Conservation (phyloP, 2,888 invertebrate genomes). For the Cryptocheilus praepositus region DNA sequence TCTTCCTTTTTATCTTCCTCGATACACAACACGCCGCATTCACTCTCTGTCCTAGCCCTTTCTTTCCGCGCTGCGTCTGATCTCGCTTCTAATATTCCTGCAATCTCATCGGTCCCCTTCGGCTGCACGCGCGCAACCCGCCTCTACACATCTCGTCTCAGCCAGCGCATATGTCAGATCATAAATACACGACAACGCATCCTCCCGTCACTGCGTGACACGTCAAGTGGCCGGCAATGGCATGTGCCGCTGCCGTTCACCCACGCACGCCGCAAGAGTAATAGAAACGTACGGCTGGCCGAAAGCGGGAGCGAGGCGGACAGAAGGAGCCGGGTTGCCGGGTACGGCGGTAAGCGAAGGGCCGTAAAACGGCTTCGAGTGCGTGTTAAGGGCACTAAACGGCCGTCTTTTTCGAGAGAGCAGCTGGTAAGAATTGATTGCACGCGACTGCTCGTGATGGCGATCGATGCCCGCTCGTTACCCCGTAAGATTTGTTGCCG, state of each 20-base stretch:
- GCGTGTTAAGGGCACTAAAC: constrained; percentile 57
- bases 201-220: constrained; percentile 31
- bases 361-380: constrained; percentile 46
- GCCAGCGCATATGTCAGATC: constrained; percentile 14
- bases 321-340: too few species aligned
- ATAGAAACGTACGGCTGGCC: too few species aligned
- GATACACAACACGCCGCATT: not conserved
- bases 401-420: constrained; percentile 43
- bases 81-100: not conserved
- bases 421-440: constrained; percentile 58
- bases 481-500: constrained; percentile 52
- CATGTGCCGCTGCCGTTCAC: constrained; percentile 7
- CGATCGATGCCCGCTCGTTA: constrained; percentile 56
- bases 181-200: constrained; percentile 33
- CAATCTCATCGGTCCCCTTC: not conserved
- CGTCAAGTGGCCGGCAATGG: constrained; percentile 35
- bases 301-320: too few species aligned
- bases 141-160: not conserved
- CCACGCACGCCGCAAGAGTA: not conserved
- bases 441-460: constrained; percentile 53
- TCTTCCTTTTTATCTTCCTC: constrained; percentile 2
- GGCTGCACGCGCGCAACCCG: not conserved
- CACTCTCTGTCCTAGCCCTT: not conserved
- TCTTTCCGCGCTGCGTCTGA: not conserved
- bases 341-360: constrained; percentile 12